Evolutionary conservation across 2,113 vertebrate species (phyloP).

Genomic region (Pollimyrus isidori): DNA sequence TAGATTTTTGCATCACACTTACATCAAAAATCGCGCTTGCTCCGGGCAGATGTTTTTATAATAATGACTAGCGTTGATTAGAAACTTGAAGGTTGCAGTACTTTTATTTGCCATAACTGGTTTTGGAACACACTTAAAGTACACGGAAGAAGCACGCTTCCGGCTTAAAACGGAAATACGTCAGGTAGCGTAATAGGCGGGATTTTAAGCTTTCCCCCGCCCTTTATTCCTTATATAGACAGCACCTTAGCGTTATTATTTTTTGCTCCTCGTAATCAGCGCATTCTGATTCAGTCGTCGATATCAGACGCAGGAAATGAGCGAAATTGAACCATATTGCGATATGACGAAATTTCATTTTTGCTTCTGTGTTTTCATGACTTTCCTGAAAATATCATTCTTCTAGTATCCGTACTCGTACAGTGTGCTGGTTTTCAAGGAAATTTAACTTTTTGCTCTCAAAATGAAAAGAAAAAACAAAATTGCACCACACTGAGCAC

Average conservation of each 20-base stretch:
- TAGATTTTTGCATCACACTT: slow-evolving; percentile 36
- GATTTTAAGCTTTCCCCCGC: neutral
- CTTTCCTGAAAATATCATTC: neutral
- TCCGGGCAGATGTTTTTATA: slow-evolving; percentile 57
- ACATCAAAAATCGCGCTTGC: slow-evolving; percentile 55
- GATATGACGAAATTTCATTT: neutral
- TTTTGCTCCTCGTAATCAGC: neutral
- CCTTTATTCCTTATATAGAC: neutral
- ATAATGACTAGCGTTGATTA: slow-evolving; percentile 45
- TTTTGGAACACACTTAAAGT: neutral
- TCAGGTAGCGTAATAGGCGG: neutral
- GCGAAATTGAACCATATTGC: neutral
- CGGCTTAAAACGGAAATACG: neutral
- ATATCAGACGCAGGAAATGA: neutral
- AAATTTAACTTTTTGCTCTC: neutral
- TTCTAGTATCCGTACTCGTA: neutral
- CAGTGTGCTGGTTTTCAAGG: neutral
- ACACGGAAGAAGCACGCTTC: neutral
- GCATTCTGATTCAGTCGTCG: neutral
- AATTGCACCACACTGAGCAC: neutral
- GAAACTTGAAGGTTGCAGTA: slow-evolving; percentile 27
- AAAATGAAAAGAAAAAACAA: neutral
- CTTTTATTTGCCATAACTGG: slow-evolving; percentile 7
- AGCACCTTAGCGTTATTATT: neutral
- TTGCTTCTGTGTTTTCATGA: neutral